Percentiles rank a stretch among this genome's conserved stretches.
Conservation (phyloP, 2,797 vertebrate species). For the Alosa sapidissima region DNA sequence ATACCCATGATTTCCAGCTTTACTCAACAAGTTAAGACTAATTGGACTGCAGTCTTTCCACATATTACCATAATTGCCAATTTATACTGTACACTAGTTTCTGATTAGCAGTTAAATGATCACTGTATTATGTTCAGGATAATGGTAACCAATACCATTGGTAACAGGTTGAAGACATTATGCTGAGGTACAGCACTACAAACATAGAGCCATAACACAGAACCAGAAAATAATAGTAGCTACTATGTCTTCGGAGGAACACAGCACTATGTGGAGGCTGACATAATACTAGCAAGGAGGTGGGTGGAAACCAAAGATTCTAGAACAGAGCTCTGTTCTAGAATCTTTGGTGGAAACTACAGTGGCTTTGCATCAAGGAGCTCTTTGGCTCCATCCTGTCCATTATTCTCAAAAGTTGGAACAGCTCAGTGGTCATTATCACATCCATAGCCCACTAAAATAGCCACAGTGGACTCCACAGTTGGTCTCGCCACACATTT, state of each 20-base stretch:
- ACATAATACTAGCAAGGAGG: background rate
- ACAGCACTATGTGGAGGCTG: background rate
- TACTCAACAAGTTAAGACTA: too few species aligned
- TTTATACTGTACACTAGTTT: background rate
- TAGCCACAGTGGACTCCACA: background rate
- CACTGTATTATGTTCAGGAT: background rate
- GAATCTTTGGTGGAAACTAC: background rate
- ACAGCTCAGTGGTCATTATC: background rate
- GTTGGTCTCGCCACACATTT: background rate
- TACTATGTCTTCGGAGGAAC: background rate
- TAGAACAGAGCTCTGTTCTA: too few species aligned
- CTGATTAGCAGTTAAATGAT: too few species aligned
- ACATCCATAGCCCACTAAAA: background rate
- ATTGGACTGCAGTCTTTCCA: too few species aligned
- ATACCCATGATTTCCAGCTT: too few species aligned
- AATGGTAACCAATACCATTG: background rate
- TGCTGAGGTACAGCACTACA: background rate
- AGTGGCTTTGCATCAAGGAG: background rate
- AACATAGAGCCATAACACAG: too few species aligned
- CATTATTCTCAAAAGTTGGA: background rate
- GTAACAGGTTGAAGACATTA: background rate
- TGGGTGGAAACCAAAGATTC: too few species aligned
- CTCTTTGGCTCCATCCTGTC: background rate
- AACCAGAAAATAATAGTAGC: too few species aligned
- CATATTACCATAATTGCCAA: background rate